phyloP scores from a whole-genome alignment of 2,888 invertebrate genomes.

The Perizoma flavofasciatum region DNA sequence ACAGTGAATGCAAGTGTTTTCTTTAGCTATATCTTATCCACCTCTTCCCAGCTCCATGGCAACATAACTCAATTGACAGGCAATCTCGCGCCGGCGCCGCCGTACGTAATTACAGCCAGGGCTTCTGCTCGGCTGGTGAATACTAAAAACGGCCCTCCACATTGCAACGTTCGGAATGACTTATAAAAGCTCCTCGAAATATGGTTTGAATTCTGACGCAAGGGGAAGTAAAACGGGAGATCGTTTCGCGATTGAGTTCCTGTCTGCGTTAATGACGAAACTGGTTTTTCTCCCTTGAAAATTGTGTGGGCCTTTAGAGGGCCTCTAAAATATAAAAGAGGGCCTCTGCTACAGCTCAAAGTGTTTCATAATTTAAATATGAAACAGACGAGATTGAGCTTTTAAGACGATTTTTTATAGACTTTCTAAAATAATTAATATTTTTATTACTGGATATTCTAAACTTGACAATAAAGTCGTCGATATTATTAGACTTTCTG shows the following conservation, averaged over 20 bases:
- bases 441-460: too few species aligned
- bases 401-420: too few species aligned
- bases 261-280: conserved; percentile 10
- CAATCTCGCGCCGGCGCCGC: conserved; percentile 73
- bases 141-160: conserved; percentile 27
- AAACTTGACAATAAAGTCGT: too few species aligned
- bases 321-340: too few species aligned
- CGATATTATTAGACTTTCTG: too few species aligned
- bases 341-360: too few species aligned
- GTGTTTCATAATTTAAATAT: too few species aligned
- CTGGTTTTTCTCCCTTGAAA: conserved; percentile 7
- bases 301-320: conserved; percentile 1
- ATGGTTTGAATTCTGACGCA: conserved; percentile 13
- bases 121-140: conserved; percentile 28
- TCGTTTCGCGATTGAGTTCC: conserved; percentile 30
- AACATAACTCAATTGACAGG: conserved; percentile 72
- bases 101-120: conserved; percentile 48
- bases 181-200: conserved; percentile 26
- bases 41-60: conserved; percentile 23
- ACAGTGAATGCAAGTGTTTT: too few species aligned
- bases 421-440: too few species aligned
- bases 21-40: conserved; percentile 26
- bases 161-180: conserved; percentile 20
- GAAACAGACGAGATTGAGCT: too few species aligned
- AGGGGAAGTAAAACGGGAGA: conserved; percentile 22